Conservation (phyloP, 2,797 vertebrate species). For the Parambassis ranga region DNA sequence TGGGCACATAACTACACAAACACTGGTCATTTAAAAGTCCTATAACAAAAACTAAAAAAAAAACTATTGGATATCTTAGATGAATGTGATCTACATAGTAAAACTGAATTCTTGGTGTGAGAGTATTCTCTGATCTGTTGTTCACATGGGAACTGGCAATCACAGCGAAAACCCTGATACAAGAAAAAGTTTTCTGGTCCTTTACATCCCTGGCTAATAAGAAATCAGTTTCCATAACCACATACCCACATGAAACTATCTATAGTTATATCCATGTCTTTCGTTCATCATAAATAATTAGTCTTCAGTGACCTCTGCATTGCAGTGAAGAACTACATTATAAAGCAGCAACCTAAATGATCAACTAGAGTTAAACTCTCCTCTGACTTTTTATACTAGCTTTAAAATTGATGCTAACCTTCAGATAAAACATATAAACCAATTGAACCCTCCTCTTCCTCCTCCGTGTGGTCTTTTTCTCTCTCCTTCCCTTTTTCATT, state of each 20-base stretch:
- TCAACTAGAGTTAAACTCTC: background rate
- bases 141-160: too few relatives aligned
- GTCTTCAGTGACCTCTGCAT: conserved; percentile 3
- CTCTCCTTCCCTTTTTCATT: conserved; percentile 32
- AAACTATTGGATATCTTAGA: too few relatives aligned
- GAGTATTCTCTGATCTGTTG: too few relatives aligned
- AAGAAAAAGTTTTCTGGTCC: too few relatives aligned
- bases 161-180: too few relatives aligned
- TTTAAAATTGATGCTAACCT: background rate
- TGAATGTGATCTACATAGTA: too few relatives aligned
- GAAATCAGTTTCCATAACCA: background rate
- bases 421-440: conserved; percentile 1
- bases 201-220: too few relatives aligned
- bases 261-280: too few relatives aligned
- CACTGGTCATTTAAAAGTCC: too few relatives aligned
- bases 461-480: background rate
- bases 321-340: conserved; percentile 15
- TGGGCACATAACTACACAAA: too few relatives aligned
- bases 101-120: too few relatives aligned
- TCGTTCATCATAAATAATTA: background rate
- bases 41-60: too few relatives aligned
- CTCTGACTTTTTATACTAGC: background rate
- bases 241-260: background rate
- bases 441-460: background rate
- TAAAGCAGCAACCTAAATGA: conserved; percentile 13